Conservation (phyloP, 2,888 invertebrate genomes). For the Petrophora chlorosata region DNA sequence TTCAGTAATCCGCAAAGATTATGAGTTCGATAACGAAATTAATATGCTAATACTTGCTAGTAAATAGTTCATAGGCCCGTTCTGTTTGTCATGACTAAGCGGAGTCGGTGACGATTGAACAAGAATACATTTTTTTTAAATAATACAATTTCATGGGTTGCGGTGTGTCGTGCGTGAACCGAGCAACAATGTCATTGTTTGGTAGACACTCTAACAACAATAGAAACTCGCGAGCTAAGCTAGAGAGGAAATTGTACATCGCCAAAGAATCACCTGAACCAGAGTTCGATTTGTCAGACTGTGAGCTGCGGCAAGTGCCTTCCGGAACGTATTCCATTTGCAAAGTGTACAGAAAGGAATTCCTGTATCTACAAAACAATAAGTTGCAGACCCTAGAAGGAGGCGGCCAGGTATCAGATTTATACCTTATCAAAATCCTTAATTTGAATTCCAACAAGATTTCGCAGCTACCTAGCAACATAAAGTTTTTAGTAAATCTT, state of each 20-base stretch:
- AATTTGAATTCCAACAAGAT: slow-evolving; percentile 88
- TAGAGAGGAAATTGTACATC: slow-evolving; percentile 76
- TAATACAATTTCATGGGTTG: slow-evolving; percentile 73
- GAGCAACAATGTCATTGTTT: slow-evolving; percentile 73
- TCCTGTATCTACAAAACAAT: slow-evolving; percentile 87
- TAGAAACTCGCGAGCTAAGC: slow-evolving; percentile 56
- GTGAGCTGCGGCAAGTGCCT: slow-evolving; percentile 89
- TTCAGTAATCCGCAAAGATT: neutral
- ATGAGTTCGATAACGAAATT: neutral
- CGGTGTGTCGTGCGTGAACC: slow-evolving; percentile 68
- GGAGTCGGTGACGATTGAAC: slow-evolving; percentile 48
- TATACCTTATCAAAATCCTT: slow-evolving; percentile 86
- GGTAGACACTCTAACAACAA: slow-evolving; percentile 57
- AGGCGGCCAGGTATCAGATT: slow-evolving; percentile 89
- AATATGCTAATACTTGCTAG: neutral
- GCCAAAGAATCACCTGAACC: slow-evolving; percentile 91
- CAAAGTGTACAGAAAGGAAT: slow-evolving; percentile 91
- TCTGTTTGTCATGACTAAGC: slow-evolving; percentile 41
- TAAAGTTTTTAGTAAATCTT: slow-evolving; percentile 86
- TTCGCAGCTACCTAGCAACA: slow-evolving; percentile 85
- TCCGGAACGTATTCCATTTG: slow-evolving; percentile 91
- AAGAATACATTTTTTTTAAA: slow-evolving; percentile 29
- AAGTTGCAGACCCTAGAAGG: slow-evolving; percentile 86
- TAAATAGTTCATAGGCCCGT: neutral
- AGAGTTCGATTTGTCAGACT: slow-evolving; percentile 91